phyloP scores from a whole-genome alignment of 1,140 invertebrate genomes.

The Paraescarpia echinospica region DNA sequence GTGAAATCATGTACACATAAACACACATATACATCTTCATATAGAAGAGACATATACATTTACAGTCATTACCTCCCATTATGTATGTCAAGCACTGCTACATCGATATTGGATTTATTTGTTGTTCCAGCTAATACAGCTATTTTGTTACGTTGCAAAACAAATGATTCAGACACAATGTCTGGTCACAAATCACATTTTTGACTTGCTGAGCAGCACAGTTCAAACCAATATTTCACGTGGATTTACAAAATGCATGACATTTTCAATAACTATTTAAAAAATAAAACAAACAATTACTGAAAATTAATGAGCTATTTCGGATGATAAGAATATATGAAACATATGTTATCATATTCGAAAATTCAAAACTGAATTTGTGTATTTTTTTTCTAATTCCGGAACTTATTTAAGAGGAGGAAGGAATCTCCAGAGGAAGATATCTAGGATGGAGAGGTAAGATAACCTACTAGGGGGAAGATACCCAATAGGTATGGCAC shows the following conservation, averaged over 20 bases:
- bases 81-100: neutral
- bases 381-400: too few species aligned
- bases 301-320: neutral
- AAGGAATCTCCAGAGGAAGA: too few species aligned
- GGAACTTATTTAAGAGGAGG: too few species aligned
- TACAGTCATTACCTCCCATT: neutral
- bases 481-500: too few species aligned
- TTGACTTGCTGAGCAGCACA: neutral
- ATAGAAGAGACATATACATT: neutral
- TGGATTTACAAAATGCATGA: neutral
- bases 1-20: neutral
- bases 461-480: too few species aligned
- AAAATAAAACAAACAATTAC: neutral
- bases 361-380: too few species aligned
- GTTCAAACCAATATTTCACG: neutral
- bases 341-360: too few species aligned
- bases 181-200: neutral
- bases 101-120: neutral
- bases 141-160: neutral
- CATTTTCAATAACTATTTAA: too few species aligned
- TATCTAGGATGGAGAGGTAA: too few species aligned
- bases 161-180: neutral
- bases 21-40: neutral
- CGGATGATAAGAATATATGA: too few species aligned
- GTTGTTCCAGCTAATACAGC: neutral